phyloP scores from a whole-genome alignment of 2,113 vertebrate genomes.

The Gymnobelideus leadbeateri region DNA sequence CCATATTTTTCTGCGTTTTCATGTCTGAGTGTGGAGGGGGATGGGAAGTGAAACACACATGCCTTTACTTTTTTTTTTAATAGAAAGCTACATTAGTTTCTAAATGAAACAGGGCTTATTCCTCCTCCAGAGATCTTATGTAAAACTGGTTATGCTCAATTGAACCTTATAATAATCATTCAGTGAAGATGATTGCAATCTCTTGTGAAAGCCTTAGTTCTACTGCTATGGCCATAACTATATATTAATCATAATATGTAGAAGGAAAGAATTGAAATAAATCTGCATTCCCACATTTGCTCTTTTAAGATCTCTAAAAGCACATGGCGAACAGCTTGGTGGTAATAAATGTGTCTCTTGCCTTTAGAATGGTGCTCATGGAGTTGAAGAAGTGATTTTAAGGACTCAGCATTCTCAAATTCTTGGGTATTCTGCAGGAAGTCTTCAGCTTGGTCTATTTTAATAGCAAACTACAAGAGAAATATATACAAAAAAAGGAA shows the following conservation, averaged over 20 bases:
- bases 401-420: conserved; percentile 79
- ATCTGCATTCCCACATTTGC: not conserved
- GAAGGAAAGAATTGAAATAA: not conserved
- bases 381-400: conserved; percentile 84
- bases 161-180: not conserved
- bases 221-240: not conserved
- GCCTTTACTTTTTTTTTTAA: not conserved
- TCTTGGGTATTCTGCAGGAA: conserved; percentile 84
- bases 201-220: not conserved
- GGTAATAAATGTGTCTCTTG: conserved; percentile 66
- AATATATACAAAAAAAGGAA: conserved; percentile 54
- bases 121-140: not conserved
- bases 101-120: conserved; percentile 30
- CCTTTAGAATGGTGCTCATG: conserved; percentile 89
- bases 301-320: conserved; percentile 12
- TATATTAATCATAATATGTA: not conserved
- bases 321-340: not conserved
- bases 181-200: not conserved
- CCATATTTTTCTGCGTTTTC: conserved; percentile 25
- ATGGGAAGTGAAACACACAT: not conserved
- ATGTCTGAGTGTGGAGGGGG: not conserved
- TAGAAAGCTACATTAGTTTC: not conserved
- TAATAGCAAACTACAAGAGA: conserved; percentile 88
- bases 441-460: conserved; percentile 90
- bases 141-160: not conserved